Evolutionary conservation across 2,888 invertebrate genomes (phyloP), one percentile per base, ranked within the genome.

Genomic region (Neuroscelio doddi): DNA sequence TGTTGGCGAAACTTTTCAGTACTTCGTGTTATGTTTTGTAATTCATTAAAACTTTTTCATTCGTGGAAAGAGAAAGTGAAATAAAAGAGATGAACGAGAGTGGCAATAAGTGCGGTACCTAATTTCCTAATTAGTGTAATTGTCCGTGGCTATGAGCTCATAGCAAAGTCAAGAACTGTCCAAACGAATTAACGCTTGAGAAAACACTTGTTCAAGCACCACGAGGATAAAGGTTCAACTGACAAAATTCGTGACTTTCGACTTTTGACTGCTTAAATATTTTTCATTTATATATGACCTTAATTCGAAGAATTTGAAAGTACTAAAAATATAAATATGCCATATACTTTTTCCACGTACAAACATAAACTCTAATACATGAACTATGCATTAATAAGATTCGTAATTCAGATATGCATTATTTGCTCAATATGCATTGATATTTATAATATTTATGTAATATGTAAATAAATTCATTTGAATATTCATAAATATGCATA

Each of bases 1-100:
- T 9, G 16, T 2, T 24, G 41, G 30, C 24, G 51, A 16, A 52
- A 34, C 32, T 34, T 52, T 52, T 34, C 51, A 42, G 42, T 52
- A 52, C 32, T 21, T 34, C 14, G n/a, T 24, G 34, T 34, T 52
- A 26, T 52, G 34, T 42, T 52, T 42, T 42, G 51, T 34, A 52
- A 52, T 52, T 52, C 51, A 52, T 52, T 52, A 52, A 52, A 52
- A 44, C 42, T 52, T 52, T 42, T 52, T 52, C 42, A 52, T 42
- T 52, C 24, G 10, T 10, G 32, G 41, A 32, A 52, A 42, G 42
- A 15, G 26, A 15, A 26, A 52, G 15, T 26, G 32, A 32, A 32
- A 52, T 24, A 41, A 42, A 34, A 32, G 32, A 32, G 15, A 26
- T 42, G 34, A 41, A n/a, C n/a, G n/a, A 42, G 51, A 26, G 29